phyloP scores from a whole-genome alignment of 2,888 invertebrate species.

The Steromphala cineraria region DNA sequence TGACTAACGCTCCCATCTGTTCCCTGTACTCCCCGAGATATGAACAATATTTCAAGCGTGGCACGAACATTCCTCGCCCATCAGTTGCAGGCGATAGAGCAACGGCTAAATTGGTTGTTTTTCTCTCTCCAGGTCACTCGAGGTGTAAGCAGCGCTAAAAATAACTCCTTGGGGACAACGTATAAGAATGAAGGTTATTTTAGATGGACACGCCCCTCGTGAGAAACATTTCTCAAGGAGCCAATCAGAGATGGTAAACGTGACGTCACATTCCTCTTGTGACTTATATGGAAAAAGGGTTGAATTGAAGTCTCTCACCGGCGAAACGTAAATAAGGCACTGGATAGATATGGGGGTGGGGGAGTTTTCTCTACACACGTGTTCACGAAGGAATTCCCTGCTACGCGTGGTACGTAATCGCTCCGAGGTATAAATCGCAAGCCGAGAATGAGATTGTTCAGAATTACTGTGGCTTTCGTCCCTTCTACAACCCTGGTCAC shows the following conservation, averaged over 20 bases:
- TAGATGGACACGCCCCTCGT: conserved; percentile 9
- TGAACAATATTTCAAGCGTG: conserved; percentile 8
- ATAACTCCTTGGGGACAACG: not conserved
- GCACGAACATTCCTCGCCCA: not conserved
- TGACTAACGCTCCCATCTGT: not conserved
- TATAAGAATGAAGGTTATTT: conserved; percentile 13
- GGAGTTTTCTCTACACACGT: not conserved
- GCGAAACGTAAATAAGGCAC: not conserved
- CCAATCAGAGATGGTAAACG: not conserved
- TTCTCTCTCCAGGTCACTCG: not conserved
- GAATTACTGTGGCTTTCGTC: not conserved
- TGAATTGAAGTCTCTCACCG: conserved; percentile 12
- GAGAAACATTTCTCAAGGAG: not conserved
- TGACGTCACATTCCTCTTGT: not conserved
- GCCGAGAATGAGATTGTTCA: not conserved
- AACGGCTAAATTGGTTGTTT: not conserved
- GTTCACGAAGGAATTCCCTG: conserved; percentile 5
- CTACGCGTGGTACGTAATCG: not conserved
- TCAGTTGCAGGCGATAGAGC: not conserved
- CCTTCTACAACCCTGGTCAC: too few relatives aligned
- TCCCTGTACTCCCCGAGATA: not conserved
- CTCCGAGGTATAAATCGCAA: not conserved
- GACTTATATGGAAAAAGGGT: conserved; percentile 12
- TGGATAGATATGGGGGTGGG: not conserved
- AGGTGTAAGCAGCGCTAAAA: not conserved